Evolutionary conservation across 1,140 invertebrate genomes (phyloP).

Genomic region (Megathymus violae): DNA sequence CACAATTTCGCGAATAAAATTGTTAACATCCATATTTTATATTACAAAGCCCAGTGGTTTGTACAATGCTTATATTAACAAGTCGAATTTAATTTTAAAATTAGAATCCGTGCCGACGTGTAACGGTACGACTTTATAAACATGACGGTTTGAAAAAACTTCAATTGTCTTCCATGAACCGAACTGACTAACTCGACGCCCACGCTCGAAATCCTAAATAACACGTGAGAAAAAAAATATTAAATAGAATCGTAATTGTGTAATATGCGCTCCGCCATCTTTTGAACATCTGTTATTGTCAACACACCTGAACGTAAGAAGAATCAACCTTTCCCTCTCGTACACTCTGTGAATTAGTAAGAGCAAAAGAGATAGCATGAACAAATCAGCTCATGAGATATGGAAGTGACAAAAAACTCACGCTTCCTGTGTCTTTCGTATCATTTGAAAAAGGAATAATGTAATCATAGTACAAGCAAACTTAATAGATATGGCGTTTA

Average conservation of each 20-base stretch:
- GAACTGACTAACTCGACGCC: slow-evolving; percentile 49
- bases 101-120: slow-evolving; percentile 42
- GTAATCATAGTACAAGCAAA: slow-evolving; percentile 56
- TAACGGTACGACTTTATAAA: slow-evolving; percentile 58
- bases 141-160: slow-evolving; percentile 54
- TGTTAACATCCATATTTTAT: too few species aligned
- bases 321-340: slow-evolving; percentile 49
- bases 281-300: slow-evolving; percentile 81
- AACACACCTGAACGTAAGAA: slow-evolving; percentile 76
- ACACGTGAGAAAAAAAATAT: slow-evolving; percentile 74
- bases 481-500: slow-evolving; percentile 46
- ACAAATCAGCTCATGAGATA: slow-evolving; percentile 64
- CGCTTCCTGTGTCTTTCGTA: slow-evolving; percentile 83
- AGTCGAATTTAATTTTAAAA: slow-evolving; percentile 59
- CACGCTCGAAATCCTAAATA: slow-evolving; percentile 60
- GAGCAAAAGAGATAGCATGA: slow-evolving; percentile 51
- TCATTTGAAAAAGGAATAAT: slow-evolving; percentile 82
- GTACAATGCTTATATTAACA: slow-evolving; percentile 45
- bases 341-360: slow-evolving; percentile 11
- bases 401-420: slow-evolving; percentile 83
- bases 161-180: slow-evolving; percentile 58
- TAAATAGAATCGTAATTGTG: slow-evolving; percentile 82
- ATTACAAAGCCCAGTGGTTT: background rate
- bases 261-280: slow-evolving; percentile 75
- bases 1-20: too few species aligned